A percentile compares a stretch with the other conserved stretches of the same genome.
Evolutionary conservation across 2,113 vertebrate genomes (phyloP).

Genomic region (Fregata magnificens): DNA sequence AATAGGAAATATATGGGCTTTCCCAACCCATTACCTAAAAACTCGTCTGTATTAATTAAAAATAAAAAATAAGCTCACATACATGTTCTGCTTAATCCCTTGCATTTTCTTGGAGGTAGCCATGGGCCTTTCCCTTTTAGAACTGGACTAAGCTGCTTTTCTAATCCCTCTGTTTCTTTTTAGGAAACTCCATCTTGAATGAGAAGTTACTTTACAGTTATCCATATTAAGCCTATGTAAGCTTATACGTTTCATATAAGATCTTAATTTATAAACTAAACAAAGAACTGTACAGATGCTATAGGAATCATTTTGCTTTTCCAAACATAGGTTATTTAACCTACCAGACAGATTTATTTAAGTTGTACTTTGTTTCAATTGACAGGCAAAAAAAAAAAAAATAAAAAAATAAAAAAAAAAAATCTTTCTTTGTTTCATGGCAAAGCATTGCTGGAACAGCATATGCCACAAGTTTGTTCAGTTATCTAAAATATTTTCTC

Average conservation of each 20-base stretch:
- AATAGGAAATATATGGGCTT: background rate
- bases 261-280: background rate
- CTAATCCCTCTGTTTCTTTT: background rate
- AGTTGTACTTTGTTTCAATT: background rate
- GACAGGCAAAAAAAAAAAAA: background rate
- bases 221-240: background rate
- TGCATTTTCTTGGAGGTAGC: background rate
- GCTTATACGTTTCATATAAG: background rate
- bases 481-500: constrained; percentile 47
- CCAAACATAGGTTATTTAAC: background rate
- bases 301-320: background rate
- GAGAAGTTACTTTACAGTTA: background rate
- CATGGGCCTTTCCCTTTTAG: background rate
- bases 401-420: too few species aligned
- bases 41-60: background rate
- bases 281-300: background rate
- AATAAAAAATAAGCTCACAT: background rate
- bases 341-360: background rate
- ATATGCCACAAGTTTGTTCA: background rate
- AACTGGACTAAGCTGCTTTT: background rate
- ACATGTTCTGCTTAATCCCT: background rate
- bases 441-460: background rate
- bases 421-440: background rate
- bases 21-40: background rate
- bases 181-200: background rate